Percentiles rank a stretch among this genome's conserved stretches.
Evolutionary conservation across 2,888 invertebrate species (phyloP).

Genomic region (Scaptomyza cyrtandrae): DNA sequence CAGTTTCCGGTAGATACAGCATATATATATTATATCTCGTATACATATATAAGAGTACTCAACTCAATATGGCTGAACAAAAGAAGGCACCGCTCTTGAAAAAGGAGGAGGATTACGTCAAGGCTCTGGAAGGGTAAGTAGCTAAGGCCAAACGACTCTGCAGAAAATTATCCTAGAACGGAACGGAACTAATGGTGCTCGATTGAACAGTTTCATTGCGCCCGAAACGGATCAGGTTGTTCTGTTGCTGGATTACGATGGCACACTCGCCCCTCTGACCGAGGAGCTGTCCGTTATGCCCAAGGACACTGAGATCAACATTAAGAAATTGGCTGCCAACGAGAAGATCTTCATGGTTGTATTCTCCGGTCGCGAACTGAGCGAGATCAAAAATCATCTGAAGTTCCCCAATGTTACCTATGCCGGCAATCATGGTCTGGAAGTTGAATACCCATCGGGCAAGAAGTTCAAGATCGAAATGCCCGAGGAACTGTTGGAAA

Average conservation of each 20-base stretch:
- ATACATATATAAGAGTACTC: slow-evolving; percentile 4
- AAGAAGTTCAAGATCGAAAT: slow-evolving; percentile 91
- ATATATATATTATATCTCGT: slow-evolving; percentile 30
- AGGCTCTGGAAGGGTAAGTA: slow-evolving; percentile 83
- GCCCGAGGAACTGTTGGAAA: slow-evolving; percentile 89
- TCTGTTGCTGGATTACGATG: slow-evolving; percentile 90
- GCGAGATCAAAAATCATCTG: slow-evolving; percentile 90
- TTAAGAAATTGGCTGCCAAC: slow-evolving; percentile 88
- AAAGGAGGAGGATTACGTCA: slow-evolving; percentile 83
- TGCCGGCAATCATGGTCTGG: slow-evolving; percentile 91
- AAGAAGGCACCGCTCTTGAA: slow-evolving; percentile 84
- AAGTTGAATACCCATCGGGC: slow-evolving; percentile 91
- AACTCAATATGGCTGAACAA: slow-evolving; percentile 82
- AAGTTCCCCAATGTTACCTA: slow-evolving; percentile 87
- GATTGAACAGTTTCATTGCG: slow-evolving; percentile 85
- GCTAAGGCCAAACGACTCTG: not conserved
- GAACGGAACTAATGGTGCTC: not conserved
- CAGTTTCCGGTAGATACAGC: slow-evolving; percentile 70
- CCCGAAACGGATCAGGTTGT: slow-evolving; percentile 88
- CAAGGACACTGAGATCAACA: slow-evolving; percentile 89
- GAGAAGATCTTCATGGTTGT: slow-evolving; percentile 90
- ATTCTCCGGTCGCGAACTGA: slow-evolving; percentile 90
- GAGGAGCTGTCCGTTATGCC: slow-evolving; percentile 88
- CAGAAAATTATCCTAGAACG: too few species aligned
- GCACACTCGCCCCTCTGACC: slow-evolving; percentile 90